phyloP scores from a whole-genome alignment of 2,113 vertebrate genomes.

The Thalassoma bifasciatum region DNA sequence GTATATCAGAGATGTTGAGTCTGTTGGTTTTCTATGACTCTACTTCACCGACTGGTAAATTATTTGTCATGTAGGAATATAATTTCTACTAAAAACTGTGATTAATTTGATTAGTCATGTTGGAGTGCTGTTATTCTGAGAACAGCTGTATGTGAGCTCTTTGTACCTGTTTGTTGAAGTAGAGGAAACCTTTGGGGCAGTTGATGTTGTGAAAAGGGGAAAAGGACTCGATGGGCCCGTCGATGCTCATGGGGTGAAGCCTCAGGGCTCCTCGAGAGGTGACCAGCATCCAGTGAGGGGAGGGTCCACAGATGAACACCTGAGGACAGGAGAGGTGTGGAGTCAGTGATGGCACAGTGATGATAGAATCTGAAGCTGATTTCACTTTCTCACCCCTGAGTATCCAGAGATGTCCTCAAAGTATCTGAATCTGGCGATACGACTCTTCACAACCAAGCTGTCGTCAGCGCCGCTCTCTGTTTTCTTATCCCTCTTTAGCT shows the following conservation, averaged over 20 bases:
- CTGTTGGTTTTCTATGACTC: too few species aligned
- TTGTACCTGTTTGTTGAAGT: slow-evolving; percentile 93
- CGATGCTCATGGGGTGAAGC: slow-evolving; percentile 93
- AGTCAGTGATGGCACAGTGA: neutral
- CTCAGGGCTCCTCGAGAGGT: slow-evolving; percentile 90
- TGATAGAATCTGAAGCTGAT: neutral
- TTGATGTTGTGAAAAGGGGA: slow-evolving; percentile 95
- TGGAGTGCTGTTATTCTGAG: too few species aligned
- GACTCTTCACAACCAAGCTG: slow-evolving; percentile 65
- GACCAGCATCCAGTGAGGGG: slow-evolving; percentile 94
- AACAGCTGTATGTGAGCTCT: neutral
- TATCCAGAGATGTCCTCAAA: slow-evolving; percentile 95
- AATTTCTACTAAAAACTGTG: too few species aligned
- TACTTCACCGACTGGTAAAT: too few species aligned
- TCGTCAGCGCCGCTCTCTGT: slow-evolving; percentile 83
- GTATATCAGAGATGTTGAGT: too few species aligned
- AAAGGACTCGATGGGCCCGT: slow-evolving; percentile 92
- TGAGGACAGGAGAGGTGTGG: slow-evolving; percentile 32
- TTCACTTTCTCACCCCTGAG: slow-evolving; percentile 83
- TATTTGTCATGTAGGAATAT: too few species aligned
- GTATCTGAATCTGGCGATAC: slow-evolving; percentile 88
- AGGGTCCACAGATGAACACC: slow-evolving; percentile 95
- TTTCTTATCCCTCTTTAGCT: slow-evolving; percentile 88
- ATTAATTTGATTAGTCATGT: too few species aligned
- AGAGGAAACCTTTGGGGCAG: slow-evolving; percentile 94